Percentiles rank a stretch among this genome's conserved stretches.
phyloP scores from a whole-genome alignment of 2,888 invertebrate genomes.

The Alcis repandata region DNA sequence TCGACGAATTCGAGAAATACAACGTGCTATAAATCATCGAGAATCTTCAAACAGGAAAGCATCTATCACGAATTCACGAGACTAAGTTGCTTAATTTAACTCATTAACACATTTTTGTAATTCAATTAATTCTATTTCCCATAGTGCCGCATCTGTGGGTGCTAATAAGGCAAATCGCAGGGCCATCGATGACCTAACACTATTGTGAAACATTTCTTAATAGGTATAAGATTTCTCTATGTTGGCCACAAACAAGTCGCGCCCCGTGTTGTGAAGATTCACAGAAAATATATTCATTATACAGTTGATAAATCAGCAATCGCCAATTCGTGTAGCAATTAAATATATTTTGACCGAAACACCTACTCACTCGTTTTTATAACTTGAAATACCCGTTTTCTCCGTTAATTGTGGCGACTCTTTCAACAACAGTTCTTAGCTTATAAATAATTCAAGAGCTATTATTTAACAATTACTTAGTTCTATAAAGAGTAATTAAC shows the following conservation, averaged over 20 bases:
- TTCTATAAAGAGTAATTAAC: conserved; percentile 39
- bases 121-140: conserved; percentile 34
- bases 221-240: too few relatives aligned
- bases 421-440: conserved; percentile 23
- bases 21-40: conserved; percentile 21
- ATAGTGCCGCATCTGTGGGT: conserved; percentile 48
- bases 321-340: conserved; percentile 37
- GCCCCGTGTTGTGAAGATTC: conserved; percentile 30
- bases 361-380: conserved; percentile 50
- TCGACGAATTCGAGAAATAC: conserved; percentile 36
- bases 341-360: conserved; percentile 39
- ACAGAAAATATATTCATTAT: conserved; percentile 33
- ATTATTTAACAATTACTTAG: conserved; percentile 39
- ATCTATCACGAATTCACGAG: conserved; percentile 30
- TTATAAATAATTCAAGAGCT: conserved; percentile 38
- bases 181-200: conserved; percentile 58
- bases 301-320: conserved; percentile 38
- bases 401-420: conserved; percentile 47
- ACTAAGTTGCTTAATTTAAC: conserved; percentile 30
- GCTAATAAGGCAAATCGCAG: conserved; percentile 56
- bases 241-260: conserved; percentile 37
- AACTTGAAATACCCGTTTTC: conserved; percentile 50
- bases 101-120: conserved; percentile 39
- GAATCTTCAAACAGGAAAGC: conserved; percentile 31
- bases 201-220: conserved; percentile 61